Evolutionary conservation across 2,797 vertebrate genomes (phyloP).

Genomic region (Phalanger gymnotis): DNA sequence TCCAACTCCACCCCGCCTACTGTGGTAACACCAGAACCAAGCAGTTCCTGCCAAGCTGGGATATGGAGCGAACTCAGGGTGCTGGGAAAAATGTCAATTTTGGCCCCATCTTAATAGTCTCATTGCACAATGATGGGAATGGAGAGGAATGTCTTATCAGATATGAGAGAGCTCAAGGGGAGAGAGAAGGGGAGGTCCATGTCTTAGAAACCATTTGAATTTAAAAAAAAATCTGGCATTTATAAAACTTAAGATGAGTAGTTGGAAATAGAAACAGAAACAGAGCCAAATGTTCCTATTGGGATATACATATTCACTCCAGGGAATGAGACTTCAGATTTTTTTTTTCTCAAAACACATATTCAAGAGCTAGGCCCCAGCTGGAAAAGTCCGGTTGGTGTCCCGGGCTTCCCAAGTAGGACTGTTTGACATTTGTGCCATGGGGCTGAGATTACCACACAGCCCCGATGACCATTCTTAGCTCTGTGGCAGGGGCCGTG

Average conservation of each 20-base stretch:
- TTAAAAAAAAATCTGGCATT: conserved; percentile 59
- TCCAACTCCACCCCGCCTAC: background rate
- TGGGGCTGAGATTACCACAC: background rate
- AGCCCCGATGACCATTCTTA: background rate
- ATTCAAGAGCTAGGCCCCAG: background rate
- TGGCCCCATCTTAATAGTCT: background rate
- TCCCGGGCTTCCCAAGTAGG: background rate
- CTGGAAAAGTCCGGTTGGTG: background rate
- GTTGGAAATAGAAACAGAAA: conserved; percentile 30
- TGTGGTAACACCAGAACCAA: background rate
- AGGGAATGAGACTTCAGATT: background rate
- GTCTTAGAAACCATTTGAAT: conserved; percentile 53
- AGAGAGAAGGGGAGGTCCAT: conserved; percentile 16
- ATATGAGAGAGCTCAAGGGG: conserved; percentile 24
- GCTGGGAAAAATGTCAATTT: conserved; percentile 13
- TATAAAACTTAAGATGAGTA: conserved; percentile 11
- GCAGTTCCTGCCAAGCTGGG: background rate
- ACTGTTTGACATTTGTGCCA: background rate
- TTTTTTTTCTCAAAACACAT: background rate
- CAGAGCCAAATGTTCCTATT: background rate
- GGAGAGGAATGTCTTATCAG: conserved; percentile 35
- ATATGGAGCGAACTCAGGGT: conserved; percentile 19
- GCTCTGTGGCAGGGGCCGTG: background rate
- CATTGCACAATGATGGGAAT: conserved; percentile 44
- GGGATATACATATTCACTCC: background rate